Percentiles rank a stretch among this genome's conserved stretches.
Conservation (phyloP, 2,888 invertebrate genomes). For the Erpobdella octoculata region DNA sequence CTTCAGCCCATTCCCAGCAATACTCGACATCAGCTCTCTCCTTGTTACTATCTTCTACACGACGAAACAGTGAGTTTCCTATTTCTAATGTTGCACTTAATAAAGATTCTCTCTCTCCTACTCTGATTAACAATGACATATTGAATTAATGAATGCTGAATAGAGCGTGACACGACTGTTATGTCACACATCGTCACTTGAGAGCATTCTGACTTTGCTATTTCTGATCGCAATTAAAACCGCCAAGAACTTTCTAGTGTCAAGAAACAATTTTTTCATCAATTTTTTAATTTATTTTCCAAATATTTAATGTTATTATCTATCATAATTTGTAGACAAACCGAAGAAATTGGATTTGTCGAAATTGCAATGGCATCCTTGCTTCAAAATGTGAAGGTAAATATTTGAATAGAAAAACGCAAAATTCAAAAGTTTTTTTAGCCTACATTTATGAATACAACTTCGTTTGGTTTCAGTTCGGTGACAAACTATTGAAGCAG, state of each 20-base stretch:
- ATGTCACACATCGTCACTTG: no score
- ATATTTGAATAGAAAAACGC: neutral
- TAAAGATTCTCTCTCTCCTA: no score
- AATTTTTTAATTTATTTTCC: neutral
- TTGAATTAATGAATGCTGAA: no score
- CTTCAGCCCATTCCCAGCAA: neutral
- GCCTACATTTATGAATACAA: no score
- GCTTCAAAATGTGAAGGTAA: neutral
- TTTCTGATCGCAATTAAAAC: no score
- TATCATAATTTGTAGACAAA: neutral
- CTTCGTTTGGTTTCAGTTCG: no score
- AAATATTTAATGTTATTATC: neutral
- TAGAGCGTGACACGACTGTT: no score
- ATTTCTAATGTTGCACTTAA: no score
- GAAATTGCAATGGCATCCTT: neutral
- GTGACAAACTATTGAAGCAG: neutral
- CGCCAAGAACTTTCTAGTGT: no score
- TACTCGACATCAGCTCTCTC: neutral
- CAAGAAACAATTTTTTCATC: no score
- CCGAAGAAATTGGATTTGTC: neutral
- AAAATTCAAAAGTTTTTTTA: neutral
- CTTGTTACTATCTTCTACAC: neutral
- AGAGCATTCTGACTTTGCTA: no score
- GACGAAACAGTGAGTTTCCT: constrained; percentile 6
- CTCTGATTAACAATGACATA: no score